Evolutionary conservation across 2,888 invertebrate species (phyloP).

Genomic region (Calameuta pallipes): DNA sequence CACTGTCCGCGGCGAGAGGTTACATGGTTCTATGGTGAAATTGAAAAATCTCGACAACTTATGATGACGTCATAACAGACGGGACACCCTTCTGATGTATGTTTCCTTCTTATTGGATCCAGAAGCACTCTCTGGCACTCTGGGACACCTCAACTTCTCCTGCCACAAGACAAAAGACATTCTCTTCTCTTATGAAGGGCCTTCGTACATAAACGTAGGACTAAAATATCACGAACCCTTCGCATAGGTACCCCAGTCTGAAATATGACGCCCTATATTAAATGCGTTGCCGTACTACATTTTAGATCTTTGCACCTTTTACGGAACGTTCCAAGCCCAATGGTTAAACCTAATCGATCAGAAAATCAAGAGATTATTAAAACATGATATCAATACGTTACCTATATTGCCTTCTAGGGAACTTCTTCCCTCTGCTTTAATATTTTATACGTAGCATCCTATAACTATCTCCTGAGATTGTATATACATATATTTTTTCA

Average conservation of each 20-base stretch:
- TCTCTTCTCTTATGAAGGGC: conserved; percentile 25
- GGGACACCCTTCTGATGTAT: conserved; percentile 13
- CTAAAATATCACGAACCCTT: conserved; percentile 28
- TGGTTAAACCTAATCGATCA: conserved; percentile 40
- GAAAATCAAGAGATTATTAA: conserved; percentile 49
- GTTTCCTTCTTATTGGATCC: conserved; percentile 28
- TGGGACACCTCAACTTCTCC: conserved; percentile 10
- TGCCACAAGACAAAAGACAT: conserved; percentile 33
- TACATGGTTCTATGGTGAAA: conserved; percentile 15
- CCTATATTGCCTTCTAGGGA: background rate
- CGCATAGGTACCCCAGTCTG: conserved; percentile 21
- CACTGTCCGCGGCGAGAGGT: background rate
- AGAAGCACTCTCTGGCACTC: conserved; percentile 21
- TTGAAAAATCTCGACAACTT: conserved; percentile 30
- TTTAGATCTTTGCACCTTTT: conserved; percentile 36
- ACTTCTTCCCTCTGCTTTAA: background rate
- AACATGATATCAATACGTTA: conserved; percentile 30
- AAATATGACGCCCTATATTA: conserved; percentile 47
- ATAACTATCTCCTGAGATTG: too few relatives aligned
- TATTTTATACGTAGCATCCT: background rate
- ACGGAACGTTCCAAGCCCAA: background rate
- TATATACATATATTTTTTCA: background rate
- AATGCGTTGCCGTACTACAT: conserved; percentile 36
- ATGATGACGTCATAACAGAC: conserved; percentile 25
- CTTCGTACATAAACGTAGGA: conserved; percentile 20